Conservation (phyloP, 2,113 vertebrate genomes). For the Sigmodon hispidus region DNA sequence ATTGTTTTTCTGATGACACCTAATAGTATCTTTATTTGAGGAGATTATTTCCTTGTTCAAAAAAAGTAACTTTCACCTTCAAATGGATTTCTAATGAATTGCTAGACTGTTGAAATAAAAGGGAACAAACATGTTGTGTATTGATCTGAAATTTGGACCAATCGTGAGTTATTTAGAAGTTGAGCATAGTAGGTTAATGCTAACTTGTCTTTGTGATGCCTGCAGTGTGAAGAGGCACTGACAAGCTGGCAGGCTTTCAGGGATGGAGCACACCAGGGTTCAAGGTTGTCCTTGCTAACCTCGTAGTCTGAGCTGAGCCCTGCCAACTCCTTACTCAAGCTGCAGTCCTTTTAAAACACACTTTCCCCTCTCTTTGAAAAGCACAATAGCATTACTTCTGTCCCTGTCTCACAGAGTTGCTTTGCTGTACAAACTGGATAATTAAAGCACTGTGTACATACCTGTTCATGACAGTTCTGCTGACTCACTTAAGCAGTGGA, state of each 20-base stretch:
- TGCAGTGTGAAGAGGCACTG: background rate
- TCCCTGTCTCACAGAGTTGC: background rate
- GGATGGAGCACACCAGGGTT: background rate
- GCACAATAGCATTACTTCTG: background rate
- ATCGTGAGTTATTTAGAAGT: constrained; percentile 10
- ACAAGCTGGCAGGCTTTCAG: background rate
- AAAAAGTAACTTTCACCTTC: constrained; percentile 27
- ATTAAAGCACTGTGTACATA: background rate
- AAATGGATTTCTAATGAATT: background rate
- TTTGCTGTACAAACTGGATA: constrained; percentile 22
- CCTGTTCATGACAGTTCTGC: background rate
- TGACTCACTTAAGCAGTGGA: background rate
- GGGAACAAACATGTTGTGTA: background rate
- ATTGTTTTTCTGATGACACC: constrained; percentile 15
- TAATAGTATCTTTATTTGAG: background rate
- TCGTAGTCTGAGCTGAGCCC: background rate
- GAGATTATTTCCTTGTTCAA: constrained; percentile 42
- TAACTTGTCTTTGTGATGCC: background rate
- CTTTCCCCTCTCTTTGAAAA: constrained; percentile 38
- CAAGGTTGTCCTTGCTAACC: background rate
- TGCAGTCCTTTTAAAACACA: background rate
- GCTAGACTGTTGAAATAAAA: background rate
- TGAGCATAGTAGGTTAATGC: background rate
- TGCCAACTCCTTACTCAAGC: background rate
- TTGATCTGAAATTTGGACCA: background rate